phyloP scores from a whole-genome alignment of 2,113 vertebrate species.

The Gymnogyps californianus region DNA sequence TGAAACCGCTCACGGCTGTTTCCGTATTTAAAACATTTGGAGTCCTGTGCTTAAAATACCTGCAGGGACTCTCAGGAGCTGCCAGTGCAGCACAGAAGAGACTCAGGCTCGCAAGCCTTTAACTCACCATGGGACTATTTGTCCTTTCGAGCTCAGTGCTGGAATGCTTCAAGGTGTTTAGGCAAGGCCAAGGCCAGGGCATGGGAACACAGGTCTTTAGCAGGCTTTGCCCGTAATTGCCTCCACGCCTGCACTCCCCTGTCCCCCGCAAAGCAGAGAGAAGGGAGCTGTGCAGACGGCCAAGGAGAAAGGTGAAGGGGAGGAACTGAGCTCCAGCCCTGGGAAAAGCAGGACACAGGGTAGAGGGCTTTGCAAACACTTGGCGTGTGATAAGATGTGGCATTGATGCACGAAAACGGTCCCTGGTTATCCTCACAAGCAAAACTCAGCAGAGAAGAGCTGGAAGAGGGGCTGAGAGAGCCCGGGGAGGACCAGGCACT shows the following conservation, averaged over 20 bases:
- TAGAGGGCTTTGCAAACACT: neutral
- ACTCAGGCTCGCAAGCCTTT: neutral
- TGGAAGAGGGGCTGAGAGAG: neutral
- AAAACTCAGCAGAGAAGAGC: neutral
- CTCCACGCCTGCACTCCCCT: neutral
- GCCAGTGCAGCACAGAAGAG: fast-evolving
- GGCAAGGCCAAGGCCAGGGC: constrained; percentile 58
- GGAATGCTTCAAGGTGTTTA: constrained; percentile 48
- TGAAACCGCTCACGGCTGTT: neutral
- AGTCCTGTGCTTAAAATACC: neutral
- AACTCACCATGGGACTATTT: neutral
- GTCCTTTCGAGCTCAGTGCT: neutral
- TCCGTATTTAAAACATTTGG: neutral
- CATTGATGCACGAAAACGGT: fast-evolving
- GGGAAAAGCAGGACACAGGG: neutral
- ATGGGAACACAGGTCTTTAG: constrained; percentile 20
- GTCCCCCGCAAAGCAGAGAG: neutral
- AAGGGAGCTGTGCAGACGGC: neutral
- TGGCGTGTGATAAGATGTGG: neutral
- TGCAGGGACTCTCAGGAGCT: neutral
- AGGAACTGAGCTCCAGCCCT: neutral
- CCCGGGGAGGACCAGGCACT: neutral
- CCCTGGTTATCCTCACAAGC: neutral
- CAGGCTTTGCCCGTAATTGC: neutral
- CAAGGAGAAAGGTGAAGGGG: constrained; percentile 9